phyloP scores from a whole-genome alignment of 2,888 invertebrate species.

The Aleiodes alternator region DNA sequence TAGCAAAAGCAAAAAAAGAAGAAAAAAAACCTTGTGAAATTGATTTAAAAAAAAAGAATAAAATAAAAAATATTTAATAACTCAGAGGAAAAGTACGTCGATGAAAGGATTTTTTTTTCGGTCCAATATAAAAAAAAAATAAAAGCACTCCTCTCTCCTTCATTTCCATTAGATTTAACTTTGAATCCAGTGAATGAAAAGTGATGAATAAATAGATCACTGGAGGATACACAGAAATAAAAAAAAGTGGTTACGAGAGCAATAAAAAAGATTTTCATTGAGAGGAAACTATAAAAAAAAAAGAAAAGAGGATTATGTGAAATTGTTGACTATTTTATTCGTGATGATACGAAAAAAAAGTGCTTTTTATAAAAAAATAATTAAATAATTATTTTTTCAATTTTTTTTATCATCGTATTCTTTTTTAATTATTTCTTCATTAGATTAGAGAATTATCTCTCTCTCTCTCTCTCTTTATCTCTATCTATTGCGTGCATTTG shows the following conservation, averaged over 20 bases:
- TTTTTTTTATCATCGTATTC: too few species aligned
- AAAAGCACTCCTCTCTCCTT: too few species aligned
- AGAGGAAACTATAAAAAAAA: not conserved
- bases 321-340: not conserved
- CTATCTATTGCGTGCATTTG: too few species aligned
- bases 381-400: not conserved
- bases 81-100: not conserved
- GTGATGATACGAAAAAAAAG: constrained; percentile 33
- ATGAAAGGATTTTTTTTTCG: not conserved
- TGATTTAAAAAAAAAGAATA: not conserved
- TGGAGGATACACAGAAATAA: not conserved
- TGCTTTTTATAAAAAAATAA: not conserved
- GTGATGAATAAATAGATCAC: constrained; percentile 5
- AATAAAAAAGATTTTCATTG: not conserved
- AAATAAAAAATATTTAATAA: not conserved
- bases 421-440: too few species aligned
- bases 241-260: not conserved
- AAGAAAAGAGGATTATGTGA: constrained; percentile 18
- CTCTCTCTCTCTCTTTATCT: too few species aligned
- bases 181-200: not conserved
- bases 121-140: too few species aligned
- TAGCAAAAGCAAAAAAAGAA: not conserved
- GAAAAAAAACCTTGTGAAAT: not conserved
- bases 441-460: too few species aligned
- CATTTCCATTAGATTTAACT: too few species aligned